phyloP scores from a whole-genome alignment of 2,888 invertebrate genomes.

The Rapana venosa region DNA sequence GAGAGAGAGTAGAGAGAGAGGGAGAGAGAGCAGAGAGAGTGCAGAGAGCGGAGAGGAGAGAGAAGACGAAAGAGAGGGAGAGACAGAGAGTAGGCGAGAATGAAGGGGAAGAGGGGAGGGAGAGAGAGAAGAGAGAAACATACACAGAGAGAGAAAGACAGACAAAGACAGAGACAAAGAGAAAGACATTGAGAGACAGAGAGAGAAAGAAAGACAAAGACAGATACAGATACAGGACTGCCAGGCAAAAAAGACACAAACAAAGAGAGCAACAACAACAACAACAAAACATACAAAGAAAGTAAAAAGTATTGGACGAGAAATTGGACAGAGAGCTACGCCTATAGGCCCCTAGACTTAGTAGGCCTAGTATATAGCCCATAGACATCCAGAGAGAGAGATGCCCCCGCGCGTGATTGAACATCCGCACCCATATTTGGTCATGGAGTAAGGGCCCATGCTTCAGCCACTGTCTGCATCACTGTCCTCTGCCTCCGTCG shows the following conservation, averaged over 20 bases:
- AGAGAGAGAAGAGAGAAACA: background rate
- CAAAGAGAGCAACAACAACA: background rate
- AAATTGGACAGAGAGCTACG: no score
- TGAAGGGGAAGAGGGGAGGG: background rate
- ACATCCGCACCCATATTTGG: no score
- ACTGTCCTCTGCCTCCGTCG: no score
- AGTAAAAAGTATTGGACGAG: no score
- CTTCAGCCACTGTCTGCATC: no score
- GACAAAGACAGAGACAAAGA: background rate
- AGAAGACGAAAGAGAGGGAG: background rate
- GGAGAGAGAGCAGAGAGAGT: background rate
- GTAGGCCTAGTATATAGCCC: no score
- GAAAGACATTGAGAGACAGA: background rate
- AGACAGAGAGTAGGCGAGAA: background rate
- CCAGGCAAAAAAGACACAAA: background rate
- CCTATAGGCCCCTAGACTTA: no score
- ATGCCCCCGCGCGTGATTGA: no score
- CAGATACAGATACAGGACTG: background rate
- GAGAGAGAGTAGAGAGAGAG: background rate
- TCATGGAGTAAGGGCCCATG: no score
- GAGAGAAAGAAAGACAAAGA: background rate
- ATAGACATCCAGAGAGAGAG: no score
- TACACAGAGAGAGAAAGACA: background rate
- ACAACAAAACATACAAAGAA: no score
- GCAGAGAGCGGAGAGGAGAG: background rate